phyloP scores from a whole-genome alignment of 1,140 invertebrate genomes.

The Euglossa dilemma region DNA sequence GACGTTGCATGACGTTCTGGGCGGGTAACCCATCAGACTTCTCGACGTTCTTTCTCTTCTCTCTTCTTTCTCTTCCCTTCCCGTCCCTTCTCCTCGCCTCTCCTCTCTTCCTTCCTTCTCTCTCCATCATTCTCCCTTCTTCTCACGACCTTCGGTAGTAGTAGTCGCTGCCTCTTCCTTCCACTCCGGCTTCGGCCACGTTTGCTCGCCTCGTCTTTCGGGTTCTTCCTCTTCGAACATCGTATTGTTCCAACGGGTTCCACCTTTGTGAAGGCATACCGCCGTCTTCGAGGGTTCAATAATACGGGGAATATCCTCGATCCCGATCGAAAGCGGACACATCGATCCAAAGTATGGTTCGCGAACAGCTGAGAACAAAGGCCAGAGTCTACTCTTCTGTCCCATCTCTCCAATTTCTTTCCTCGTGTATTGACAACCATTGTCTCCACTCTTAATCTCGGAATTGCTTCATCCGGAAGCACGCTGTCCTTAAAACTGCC shows the following conservation, averaged over 20 bases:
- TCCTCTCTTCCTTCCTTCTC: conserved; percentile 41
- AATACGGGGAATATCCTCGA: conserved; percentile 74
- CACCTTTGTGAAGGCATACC: conserved; percentile 75
- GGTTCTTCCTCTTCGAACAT: conserved; percentile 63
- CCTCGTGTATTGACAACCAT: conserved; percentile 45
- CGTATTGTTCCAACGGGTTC: conserved; percentile 76
- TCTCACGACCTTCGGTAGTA: conserved; percentile 54
- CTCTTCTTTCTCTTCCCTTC: conserved; percentile 39
- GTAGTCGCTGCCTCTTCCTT: conserved; percentile 53
- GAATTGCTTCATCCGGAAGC: conserved; percentile 36
- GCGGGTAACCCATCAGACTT: conserved; percentile 79
- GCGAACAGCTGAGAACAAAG: conserved; percentile 73
- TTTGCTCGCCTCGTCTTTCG: conserved; percentile 40
- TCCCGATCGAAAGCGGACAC: conserved; percentile 72
- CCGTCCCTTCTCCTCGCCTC: conserved; percentile 43
- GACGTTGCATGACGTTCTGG: conserved; percentile 80
- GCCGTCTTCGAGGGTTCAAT: conserved; percentile 72
- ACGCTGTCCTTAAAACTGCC: not conserved
- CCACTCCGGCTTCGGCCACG: too few relatives aligned
- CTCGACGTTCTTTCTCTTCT: conserved; percentile 66
- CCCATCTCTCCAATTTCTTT: conserved; percentile 6
- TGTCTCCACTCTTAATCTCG: conserved; percentile 36
- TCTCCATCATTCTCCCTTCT: conserved; percentile 39
- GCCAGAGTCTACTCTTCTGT: conserved; percentile 44
- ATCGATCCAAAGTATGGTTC: conserved; percentile 70